A percentile compares a stretch with the other conserved stretches of the same genome.
Conservation (phyloP, 2,113 vertebrate species). For the Fukomys damarensis region DNA sequence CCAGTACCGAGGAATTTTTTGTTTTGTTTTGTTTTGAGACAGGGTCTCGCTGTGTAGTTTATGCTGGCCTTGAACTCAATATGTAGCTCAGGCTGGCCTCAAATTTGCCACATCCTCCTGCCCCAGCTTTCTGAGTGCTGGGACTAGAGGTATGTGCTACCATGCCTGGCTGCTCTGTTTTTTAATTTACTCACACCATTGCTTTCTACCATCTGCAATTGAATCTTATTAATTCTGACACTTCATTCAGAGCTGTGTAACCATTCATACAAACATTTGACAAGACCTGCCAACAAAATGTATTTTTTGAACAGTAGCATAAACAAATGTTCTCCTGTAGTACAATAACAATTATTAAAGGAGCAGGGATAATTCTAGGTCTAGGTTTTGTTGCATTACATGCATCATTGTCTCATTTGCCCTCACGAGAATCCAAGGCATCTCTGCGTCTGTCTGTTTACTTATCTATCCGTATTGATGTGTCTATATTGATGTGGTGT, state of each 20-base stretch:
- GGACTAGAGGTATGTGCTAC: background rate
- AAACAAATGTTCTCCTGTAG: background rate
- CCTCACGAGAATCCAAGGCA: background rate
- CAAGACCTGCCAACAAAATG: background rate
- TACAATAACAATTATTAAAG: background rate
- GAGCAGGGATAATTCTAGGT: background rate
- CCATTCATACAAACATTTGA: background rate
- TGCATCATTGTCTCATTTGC: background rate
- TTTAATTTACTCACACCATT: background rate
- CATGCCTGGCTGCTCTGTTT: background rate
- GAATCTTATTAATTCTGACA: background rate
- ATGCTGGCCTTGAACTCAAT: no score
- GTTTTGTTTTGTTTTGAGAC: background rate
- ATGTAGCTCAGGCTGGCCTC: background rate
- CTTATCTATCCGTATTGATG: background rate
- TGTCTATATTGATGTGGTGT: background rate
- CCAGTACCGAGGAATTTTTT: background rate
- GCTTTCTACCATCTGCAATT: background rate
- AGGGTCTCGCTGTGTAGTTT: background rate
- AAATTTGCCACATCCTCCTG: background rate
- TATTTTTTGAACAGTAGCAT: background rate
- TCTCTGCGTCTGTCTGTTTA: background rate
- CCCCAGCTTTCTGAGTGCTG: background rate
- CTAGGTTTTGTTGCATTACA: background rate
- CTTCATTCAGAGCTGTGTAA: background rate